Evolutionary conservation across 2,888 invertebrate genomes (phyloP), one percentile per base, ranked within the genome.

Genomic region (Macroteleia sp.): DNA sequence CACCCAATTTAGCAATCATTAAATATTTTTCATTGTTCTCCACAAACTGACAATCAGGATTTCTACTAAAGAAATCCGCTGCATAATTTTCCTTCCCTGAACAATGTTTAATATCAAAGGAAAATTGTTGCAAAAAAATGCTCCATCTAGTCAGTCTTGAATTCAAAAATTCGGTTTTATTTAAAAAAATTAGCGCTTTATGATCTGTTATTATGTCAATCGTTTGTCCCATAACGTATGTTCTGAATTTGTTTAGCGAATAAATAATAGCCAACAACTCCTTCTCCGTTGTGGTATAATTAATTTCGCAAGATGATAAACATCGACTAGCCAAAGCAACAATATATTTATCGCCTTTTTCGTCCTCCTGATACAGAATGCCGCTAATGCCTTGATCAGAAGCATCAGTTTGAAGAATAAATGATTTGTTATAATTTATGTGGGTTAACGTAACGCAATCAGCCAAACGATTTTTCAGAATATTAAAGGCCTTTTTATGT

Each of bases 281-380:
- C 46, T 85, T 85, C 74, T 87, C 86, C 0, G 83, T 74, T 0
- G 81, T 81, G 0, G 82, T 84, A 71, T 85, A 86, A 19, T 61
- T 78, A 6, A 46, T 10, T 54, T 86, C 83, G 0, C 80, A 32
- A 0, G 62, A 69, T 0, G 59, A 52, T 1, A 85, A 69, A n/a
- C 77, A 78, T 46, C 81, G 70, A 66, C 85, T 85, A 20, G 74
- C 81, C 39, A 85, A 81, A 0, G 81, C 76, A 10, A 83, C 74
- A 1, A 85, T 67, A 12, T 67, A 48, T 20, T 25, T 54, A 5
- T 80, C 39, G 1, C 44, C 34, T 0, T 12, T 17, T 3, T 44
- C 20, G 36, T 80, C 75, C 1, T 64, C 6, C 28, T 77, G 71
- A 56, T 66, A 82, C 1, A 84, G 12, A 12, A 73, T 66, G 0